Conservation (phyloP, 1,140 invertebrate species). For the Heliconius eleuchia region DNA sequence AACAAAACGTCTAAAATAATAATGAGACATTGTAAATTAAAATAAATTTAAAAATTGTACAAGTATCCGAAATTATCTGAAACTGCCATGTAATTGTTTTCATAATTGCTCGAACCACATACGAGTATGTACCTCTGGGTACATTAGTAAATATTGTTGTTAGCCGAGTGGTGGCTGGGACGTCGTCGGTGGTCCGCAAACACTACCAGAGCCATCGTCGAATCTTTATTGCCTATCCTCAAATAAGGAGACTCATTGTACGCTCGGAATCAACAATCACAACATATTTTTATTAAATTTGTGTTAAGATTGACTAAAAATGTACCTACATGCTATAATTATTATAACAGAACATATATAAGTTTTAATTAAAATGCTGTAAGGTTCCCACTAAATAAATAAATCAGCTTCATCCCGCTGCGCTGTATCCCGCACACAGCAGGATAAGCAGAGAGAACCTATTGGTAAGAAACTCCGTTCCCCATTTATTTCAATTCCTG, state of each 20-base stretch:
- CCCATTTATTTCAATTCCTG: too few species aligned
- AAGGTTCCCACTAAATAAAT: neutral
- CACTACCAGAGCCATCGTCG: conserved; percentile 60
- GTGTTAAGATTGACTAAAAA: neutral
- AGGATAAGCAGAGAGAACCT: too few species aligned
- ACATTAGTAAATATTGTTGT: conserved; percentile 51
- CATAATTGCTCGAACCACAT: conserved; percentile 14
- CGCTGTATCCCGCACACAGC: too few species aligned
- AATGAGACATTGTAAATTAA: neutral
- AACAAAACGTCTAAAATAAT: neutral
- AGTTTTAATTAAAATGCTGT: neutral
- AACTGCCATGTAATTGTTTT: conserved; percentile 30
- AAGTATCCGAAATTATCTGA: neutral
- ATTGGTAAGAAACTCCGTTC: too few species aligned
- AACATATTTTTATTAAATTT: conserved; percentile 1
- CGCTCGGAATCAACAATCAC: neutral
- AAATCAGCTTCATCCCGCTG: too few species aligned
- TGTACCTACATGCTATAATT: neutral
- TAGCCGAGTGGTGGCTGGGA: conserved; percentile 39
- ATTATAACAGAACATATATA: neutral
- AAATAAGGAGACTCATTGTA: conserved; percentile 2
- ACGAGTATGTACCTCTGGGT: conserved; percentile 20
- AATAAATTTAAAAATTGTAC: conserved; percentile 1
- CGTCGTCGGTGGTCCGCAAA: conserved; percentile 73
- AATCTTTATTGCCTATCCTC: conserved; percentile 54